Percentiles rank a stretch among this genome's conserved stretches.
These are phyloP conservation scores for Ophion ventricosus DNA, from an alignment of 2,888 invertebrate species.

Conservation along the genomic window DNA sequence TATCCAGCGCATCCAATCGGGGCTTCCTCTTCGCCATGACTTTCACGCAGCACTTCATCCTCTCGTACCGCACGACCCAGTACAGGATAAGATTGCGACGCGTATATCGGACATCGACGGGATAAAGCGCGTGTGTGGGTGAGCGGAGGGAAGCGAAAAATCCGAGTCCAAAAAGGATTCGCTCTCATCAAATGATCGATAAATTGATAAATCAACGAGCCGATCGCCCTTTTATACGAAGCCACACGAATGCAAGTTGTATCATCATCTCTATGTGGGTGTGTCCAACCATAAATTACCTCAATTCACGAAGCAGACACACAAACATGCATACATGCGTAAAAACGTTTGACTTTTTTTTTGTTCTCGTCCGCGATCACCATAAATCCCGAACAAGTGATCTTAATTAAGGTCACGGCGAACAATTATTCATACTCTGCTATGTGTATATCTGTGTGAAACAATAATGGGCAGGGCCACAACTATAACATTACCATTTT, in stretches of 20 bases:
- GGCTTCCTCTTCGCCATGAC: neutral
- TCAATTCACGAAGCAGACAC: constrained; percentile 31
- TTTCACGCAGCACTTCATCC: neutral
- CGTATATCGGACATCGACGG: neutral
- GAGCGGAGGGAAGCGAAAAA: neutral
- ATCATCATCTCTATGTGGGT: constrained; percentile 48
- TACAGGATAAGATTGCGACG: neutral
- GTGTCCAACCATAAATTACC: constrained; percentile 55
- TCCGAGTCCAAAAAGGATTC: neutral
- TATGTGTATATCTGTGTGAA: neutral
- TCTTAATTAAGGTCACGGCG: constrained; percentile 68
- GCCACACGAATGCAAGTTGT: constrained; percentile 7
- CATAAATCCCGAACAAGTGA: constrained; percentile 69
- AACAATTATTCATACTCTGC: constrained; percentile 62
- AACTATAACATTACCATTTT: constrained; percentile 29
- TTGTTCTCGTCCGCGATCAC: constrained; percentile 31
- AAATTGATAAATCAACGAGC: constrained; percentile 50
- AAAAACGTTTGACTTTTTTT: constrained; percentile 49
- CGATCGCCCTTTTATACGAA: constrained; percentile 21
- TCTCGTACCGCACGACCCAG: neutral
- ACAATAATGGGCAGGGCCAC: constrained; percentile 41
- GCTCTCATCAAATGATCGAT: constrained; percentile 43
- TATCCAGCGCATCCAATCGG: neutral
- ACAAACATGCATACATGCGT: constrained; percentile 29
- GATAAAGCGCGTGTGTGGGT: neutral